Evolutionary conservation across 2,888 invertebrate species (phyloP), one percentile per base, ranked within the genome.

Genomic region (Drosophila testacea): DNA sequence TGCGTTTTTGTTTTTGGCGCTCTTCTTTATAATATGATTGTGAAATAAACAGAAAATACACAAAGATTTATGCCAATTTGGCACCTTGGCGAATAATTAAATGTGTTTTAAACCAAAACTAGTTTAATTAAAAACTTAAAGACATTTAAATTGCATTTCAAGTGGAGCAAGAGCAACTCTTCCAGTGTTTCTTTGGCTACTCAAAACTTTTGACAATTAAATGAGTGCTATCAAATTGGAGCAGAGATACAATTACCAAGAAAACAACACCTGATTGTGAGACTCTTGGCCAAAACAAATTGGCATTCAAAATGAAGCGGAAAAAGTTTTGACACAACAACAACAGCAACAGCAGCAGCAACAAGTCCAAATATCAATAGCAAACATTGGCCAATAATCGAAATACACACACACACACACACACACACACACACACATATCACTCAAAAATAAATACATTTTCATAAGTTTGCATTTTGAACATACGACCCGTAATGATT

Each of bases 211-310:
- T 88, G 83, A 85, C 83, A 83, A 71, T 48, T 74, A 69, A 87
- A 85, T 88, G 28, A 79, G 73, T 64, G 73, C 65, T 71, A 63
- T 64, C 57, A 66, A 82, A 74, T 77, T 77, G 83, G 85, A 88
- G 69, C 85, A 69, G 63, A 71, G 57, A 68, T 79, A 71, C 77
- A 87, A 82, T 82, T 84, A 69, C 77, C 10, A 36, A 51, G 28
- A 28, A 38, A 11, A 51, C 47, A 59, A 66, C 69, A 80, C 64
- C 79, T 77, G 76, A 78, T 60, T 36, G 47, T 13, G 76, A 78
- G 62, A 41, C 52, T 13, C 50, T n/a, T 27, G 22, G 47, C 38
- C 38, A 73, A 61, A 54, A 51, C 59, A 69, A 74, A 77, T 71
- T 79, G 69, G 65, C 77, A 69, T 72, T 69, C 55, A 73, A 70